phyloP scores from a whole-genome alignment of 2,113 vertebrate species.

The Epinephelus moara region DNA sequence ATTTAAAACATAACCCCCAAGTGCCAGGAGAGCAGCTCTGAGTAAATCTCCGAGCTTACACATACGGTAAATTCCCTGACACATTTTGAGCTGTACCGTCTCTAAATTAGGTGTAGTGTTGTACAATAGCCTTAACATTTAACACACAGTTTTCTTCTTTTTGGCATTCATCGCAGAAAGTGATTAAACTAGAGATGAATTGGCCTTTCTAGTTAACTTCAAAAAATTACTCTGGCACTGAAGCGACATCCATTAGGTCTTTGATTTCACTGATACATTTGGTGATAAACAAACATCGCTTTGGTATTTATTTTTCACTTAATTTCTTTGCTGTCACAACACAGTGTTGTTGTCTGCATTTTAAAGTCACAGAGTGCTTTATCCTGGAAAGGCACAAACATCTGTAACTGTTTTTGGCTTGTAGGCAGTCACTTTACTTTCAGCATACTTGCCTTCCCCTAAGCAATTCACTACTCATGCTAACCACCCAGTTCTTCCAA shows the following conservation, averaged over 20 bases:
- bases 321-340: conserved; percentile 5
- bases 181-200: conserved; percentile 4
- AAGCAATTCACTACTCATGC: background rate
- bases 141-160: background rate
- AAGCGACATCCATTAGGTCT: conserved; percentile 23
- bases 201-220: conserved; percentile 3
- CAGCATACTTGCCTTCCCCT: conserved; percentile 15
- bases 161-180: conserved; percentile 10
- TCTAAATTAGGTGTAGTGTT: conserved; percentile 6
- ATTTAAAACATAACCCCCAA: conserved; percentile 40
- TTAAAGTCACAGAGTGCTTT: conserved; percentile 1
- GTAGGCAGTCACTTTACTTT: conserved; percentile 24
- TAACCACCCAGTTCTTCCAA: conserved; percentile 4
- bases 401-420: conserved; percentile 33
- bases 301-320: conserved; percentile 25
- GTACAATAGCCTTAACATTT: background rate
- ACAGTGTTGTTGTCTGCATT: conserved; percentile 7
- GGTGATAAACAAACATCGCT: conserved; percentile 7
- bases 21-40: conserved; percentile 22
- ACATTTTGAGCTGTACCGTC: background rate
- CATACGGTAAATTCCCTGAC: background rate
- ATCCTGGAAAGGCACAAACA: conserved; percentile 36
- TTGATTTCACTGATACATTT: conserved; percentile 35
- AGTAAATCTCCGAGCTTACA: background rate
- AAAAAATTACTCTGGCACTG: conserved; percentile 15